Conservation (phyloP, 2,113 vertebrate genomes). For the Eretmodus cyanostictus region DNA sequence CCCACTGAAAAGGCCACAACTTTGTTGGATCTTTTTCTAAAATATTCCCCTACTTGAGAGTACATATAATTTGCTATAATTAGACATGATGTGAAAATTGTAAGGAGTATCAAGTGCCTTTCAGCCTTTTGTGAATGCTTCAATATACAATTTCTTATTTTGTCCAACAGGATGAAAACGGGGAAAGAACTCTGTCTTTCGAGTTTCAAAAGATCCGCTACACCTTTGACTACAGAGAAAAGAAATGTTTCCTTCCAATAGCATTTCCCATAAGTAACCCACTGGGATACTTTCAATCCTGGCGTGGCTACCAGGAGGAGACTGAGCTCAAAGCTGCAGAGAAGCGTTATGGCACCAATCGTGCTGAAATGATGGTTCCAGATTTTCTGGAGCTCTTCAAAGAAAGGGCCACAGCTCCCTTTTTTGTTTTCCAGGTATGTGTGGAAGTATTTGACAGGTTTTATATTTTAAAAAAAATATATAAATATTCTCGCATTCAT, state of each 20-base stretch:
- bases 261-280: slow-evolving; percentile 79
- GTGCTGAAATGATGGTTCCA: slow-evolving; percentile 93
- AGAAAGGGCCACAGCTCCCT: slow-evolving; percentile 91
- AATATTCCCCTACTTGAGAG: neutral
- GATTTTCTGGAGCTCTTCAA: slow-evolving; percentile 93
- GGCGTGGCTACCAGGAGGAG: slow-evolving; percentile 89
- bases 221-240: slow-evolving; percentile 74
- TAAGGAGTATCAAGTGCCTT: neutral
- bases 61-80: neutral
- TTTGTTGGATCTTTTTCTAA: neutral
- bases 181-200: slow-evolving; percentile 77
- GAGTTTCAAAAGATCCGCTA: slow-evolving; percentile 98
- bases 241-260: slow-evolving; percentile 81
- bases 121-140: neutral
- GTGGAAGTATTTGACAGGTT: neutral
- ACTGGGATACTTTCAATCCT: slow-evolving; percentile 81
- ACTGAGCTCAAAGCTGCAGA: slow-evolving; percentile 80
- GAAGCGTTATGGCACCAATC: slow-evolving; percentile 85
- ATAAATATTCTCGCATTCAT: neutral
- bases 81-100: neutral
- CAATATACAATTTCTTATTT: neutral
- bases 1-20: neutral
- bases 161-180: slow-evolving; percentile 75
- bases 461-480: neutral
- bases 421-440: slow-evolving; percentile 93